phyloP scores from a whole-genome alignment of 2,113 vertebrate species.

The Forbesichthys papilliferus region DNA sequence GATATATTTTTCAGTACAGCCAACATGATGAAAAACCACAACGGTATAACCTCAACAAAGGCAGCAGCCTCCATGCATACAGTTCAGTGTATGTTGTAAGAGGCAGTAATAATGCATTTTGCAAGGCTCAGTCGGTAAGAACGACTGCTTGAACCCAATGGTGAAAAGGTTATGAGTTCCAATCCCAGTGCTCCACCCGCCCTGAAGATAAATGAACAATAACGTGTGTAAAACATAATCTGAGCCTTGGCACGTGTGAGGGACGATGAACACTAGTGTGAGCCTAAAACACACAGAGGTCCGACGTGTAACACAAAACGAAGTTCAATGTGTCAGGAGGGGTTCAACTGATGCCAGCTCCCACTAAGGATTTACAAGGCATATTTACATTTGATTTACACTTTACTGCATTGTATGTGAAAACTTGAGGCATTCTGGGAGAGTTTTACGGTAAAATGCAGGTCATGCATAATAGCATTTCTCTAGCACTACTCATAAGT shows the following conservation, averaged over 20 bases:
- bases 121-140: not conserved
- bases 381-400: constrained; percentile 50
- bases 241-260: constrained; percentile 28
- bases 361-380: constrained; percentile 38
- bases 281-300: constrained; percentile 20
- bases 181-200: constrained; percentile 28
- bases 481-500: constrained; percentile 43
- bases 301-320: constrained; percentile 27
- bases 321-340: constrained; percentile 30
- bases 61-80: constrained; percentile 29
- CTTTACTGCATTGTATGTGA: constrained; percentile 28
- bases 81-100: not conserved
- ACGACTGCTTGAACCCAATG: not conserved
- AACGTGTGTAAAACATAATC: constrained; percentile 36
- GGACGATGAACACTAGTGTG: constrained; percentile 35
- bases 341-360: constrained; percentile 54
- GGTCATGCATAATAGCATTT: constrained; percentile 52
- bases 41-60: constrained; percentile 19
- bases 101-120: not conserved
- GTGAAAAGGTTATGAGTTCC: constrained; percentile 13
- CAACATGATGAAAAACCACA: constrained; percentile 22
- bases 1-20: no score
- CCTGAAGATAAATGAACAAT: constrained; percentile 48
- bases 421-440: constrained; percentile 36
- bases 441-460: constrained; percentile 37